Evolutionary conservation across 2,113 vertebrate genomes (phyloP).

Genomic region (Atherinomorus stipes): DNA sequence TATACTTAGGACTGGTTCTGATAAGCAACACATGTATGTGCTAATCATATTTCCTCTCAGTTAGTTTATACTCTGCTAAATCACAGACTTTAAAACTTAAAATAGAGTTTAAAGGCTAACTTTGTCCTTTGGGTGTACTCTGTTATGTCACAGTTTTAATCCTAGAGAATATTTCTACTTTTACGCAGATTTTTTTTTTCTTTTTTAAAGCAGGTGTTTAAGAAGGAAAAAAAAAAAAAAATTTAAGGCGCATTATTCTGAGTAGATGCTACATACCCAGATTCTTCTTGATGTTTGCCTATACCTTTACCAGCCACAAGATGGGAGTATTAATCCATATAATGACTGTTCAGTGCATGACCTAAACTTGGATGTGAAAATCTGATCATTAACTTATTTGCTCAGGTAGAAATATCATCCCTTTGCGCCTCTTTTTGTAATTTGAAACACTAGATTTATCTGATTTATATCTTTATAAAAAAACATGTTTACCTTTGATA

Average conservation of each 20-base stretch:
- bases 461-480: background rate
- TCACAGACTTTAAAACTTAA: conserved; percentile 12
- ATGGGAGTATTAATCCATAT: conserved; percentile 59
- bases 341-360: background rate
- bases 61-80: conserved; percentile 39
- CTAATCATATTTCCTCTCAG: conserved; percentile 26
- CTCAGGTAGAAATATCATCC: background rate
- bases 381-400: conserved; percentile 6
- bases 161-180: background rate
- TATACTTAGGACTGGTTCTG: background rate
- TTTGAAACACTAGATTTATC: background rate
- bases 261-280: background rate
- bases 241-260: background rate
- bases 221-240: background rate
- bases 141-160: conserved; percentile 20
- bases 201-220: too few relatives aligned
- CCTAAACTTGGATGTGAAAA: background rate
- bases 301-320: conserved; percentile 62
- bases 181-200: background rate
- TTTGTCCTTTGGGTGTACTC: background rate
- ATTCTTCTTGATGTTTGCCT: background rate
- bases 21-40: conserved; percentile 31
- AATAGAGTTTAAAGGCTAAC: conserved; percentile 11
- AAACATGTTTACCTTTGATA: background rate
- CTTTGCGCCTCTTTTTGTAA: background rate